Base-by-base conservation (phyloP, 2,888 invertebrate genomes). In the Halictus quadricinctus region DNA sequence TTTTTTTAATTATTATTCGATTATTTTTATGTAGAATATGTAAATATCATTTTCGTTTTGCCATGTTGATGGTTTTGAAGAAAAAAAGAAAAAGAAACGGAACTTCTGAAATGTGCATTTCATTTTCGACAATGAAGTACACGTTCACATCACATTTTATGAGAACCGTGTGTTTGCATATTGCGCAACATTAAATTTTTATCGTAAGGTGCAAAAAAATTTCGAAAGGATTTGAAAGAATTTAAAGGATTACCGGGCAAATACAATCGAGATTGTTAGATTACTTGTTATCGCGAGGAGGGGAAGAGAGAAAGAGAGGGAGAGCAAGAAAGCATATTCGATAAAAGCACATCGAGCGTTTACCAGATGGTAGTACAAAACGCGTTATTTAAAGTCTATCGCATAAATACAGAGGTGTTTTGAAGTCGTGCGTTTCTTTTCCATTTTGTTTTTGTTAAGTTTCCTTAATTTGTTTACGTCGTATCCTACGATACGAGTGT, bases 31-130 rank as follows among this genome's bases (percentile, higher is more conserved):
- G 87, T 81, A 81, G 84, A 87, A 89, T 82, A 74, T 91, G 90
- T 91, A 91, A 89, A 91, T 91, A 91, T 87, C 88, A 90, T 88
- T 64, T 29, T 88, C 36, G 36, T 50, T 60, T n/a, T 70, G 60
- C 69, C 60, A 64, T 69, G 64, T 64, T 64, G 72, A 72, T 18
- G 72, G 54, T 46, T 54, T 64, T 15, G 64, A 21, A 54, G 54
- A 21, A 54, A n/a, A 64, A 29, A 58, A 54, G 50, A 54, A n/a
- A 58, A 64, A 66, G 54, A 48, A 73, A 64, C 80, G 82, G 86
- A 81, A 60, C 64, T 46, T 87, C 78, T 74, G 76, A 80, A 50
- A 75, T 76, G 43, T 54, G 80, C 43, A 73, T 84, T 84, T 78
- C 81, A 72, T 72, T 80, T 54, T 29, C 72, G 18, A 21, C 41